These are phyloP conservation scores for Ascidia mentula DNA, from an alignment of 23 tunicate species.

Conservation along the genomic window DNA sequence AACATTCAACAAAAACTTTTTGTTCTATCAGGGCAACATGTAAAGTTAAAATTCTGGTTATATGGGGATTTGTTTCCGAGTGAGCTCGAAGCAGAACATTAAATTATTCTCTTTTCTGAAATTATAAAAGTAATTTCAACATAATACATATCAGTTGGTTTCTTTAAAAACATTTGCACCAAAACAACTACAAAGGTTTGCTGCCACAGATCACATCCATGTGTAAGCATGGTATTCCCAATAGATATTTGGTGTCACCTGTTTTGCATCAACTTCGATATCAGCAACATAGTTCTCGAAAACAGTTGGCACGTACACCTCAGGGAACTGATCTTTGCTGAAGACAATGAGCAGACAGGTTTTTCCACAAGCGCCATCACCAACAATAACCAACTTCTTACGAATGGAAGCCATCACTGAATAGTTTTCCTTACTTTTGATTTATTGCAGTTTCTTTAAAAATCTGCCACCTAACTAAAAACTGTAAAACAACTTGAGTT, in stretches of 20 bases:
- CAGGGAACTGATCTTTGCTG: conserved; percentile 99
- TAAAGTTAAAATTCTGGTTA: no score
- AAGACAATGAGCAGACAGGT: conserved; percentile 98
- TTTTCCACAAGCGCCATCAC: conserved; percentile 99
- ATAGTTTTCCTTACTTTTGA: not conserved
- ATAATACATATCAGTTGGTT: no score
- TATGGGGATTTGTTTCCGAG: no score
- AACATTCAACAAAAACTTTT: not conserved
- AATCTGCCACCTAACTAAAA: not conserved
- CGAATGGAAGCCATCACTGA: conserved; percentile 90
- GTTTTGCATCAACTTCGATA: conserved; percentile 98
- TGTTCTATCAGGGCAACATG: no score
- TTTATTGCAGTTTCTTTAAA: not conserved
- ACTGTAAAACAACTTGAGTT: no score
- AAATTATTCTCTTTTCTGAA: no score
- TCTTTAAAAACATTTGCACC: no score
- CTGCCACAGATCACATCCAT: no score
- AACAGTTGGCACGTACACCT: conserved; percentile 99
- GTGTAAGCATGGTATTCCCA: not conserved
- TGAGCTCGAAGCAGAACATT: no score
- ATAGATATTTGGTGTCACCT: conserved; percentile 25
- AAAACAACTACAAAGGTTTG: not conserved
- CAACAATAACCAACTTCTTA: conserved; percentile 98
- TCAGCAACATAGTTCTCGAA: conserved; percentile 99
- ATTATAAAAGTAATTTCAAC: no score